Percentiles rank a stretch among this genome's conserved stretches.
Evolutionary conservation across 2,797 vertebrate species (phyloP).

Genomic region (Helicolenus hilgendorfi): DNA sequence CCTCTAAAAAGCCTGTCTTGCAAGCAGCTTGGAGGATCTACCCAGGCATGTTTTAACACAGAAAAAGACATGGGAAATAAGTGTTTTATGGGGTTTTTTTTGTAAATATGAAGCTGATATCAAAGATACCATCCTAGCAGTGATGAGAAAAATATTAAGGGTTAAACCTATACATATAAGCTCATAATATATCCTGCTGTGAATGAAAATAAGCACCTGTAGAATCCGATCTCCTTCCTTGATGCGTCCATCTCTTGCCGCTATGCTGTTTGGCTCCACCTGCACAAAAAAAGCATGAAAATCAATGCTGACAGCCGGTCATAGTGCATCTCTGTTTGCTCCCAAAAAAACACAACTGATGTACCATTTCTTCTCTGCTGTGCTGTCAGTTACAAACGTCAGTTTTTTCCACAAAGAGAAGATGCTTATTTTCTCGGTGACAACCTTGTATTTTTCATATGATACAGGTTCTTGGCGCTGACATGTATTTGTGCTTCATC

Average conservation of each 20-base stretch:
- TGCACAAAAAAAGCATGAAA: constrained; percentile 70
- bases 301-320: constrained; percentile 25
- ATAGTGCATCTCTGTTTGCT: not conserved
- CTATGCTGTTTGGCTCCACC: constrained; percentile 97
- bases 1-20: not conserved
- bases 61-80: not conserved
- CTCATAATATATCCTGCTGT: not conserved
- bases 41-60: not conserved
- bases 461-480: not conserved
- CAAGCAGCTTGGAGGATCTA: not conserved
- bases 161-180: not conserved
- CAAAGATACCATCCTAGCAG: not conserved
- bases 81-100: not conserved
- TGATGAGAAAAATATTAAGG: not conserved
- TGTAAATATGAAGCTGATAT: not conserved
- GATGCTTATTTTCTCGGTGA: not conserved
- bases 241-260: constrained; percentile 96
- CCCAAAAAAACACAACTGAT: not conserved
- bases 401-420: not conserved
- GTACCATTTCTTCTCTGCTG: not conserved
- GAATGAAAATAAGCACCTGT: constrained; percentile 88
- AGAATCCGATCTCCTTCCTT: constrained; percentile 96
- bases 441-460: constrained; percentile 7
- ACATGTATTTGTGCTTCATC: not conserved
- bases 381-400: constrained; percentile 6